Percentiles rank a stretch among this genome's conserved stretches.
Conservation (phyloP, 2,888 invertebrate genomes). For the Cryptocephalus moraei region DNA sequence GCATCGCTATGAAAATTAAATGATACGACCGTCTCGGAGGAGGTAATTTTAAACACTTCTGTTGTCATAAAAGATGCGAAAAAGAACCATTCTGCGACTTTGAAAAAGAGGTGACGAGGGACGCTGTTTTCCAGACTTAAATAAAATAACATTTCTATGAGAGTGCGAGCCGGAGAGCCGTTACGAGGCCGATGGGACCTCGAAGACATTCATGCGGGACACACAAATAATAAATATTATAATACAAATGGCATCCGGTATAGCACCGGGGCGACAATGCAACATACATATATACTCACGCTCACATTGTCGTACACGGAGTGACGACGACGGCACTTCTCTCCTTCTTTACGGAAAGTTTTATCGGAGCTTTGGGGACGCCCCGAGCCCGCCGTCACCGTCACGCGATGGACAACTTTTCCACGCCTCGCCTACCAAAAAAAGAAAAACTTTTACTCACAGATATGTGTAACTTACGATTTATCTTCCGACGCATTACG, state of each 20-base stretch:
- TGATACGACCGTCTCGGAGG: conserved; percentile 35
- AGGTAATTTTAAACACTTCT: conserved; percentile 40
- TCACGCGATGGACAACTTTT: no score
- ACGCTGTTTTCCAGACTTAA: conserved; percentile 33
- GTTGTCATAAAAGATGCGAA: conserved; percentile 37
- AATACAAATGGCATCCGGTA: conserved; percentile 32
- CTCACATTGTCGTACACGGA: conserved; percentile 37
- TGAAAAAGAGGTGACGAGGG: conserved; percentile 37
- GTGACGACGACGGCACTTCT: conserved; percentile 32
- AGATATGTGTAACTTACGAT: no score
- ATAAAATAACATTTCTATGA: conserved; percentile 38
- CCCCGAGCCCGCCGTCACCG: no score
- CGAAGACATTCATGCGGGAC: conserved; percentile 33
- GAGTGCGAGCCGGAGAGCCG: conserved; percentile 27
- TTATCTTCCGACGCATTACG: no score
- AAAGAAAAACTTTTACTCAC: no score
- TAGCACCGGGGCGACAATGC: conserved; percentile 30
- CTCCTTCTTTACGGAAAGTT: conserved; percentile 38
- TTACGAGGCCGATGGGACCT: conserved; percentile 34
- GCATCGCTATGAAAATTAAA: conserved; percentile 36
- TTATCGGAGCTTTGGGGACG: conserved; percentile 32
- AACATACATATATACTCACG: conserved; percentile 3
- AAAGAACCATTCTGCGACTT: conserved; percentile 35
- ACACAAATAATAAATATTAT: conserved; percentile 42
- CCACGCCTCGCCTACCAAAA: no score